These are phyloP conservation scores for Melanotus villosus DNA, from an alignment of 2,888 invertebrate genomes.

Conservation along the genomic window DNA sequence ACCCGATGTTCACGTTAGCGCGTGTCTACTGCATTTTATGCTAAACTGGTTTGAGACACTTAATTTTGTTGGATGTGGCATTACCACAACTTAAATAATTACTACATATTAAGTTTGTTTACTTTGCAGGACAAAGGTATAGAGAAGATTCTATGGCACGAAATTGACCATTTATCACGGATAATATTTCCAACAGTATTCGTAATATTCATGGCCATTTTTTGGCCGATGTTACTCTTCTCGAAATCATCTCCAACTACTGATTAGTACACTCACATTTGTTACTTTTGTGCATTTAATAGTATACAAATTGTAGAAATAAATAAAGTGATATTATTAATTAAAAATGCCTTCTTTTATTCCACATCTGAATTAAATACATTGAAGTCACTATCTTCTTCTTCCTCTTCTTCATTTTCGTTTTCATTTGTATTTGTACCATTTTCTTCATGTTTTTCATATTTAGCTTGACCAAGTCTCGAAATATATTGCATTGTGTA, in stretches of 20 bases:
- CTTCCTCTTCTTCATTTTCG: constrained; percentile 54
- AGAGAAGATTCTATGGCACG: constrained; percentile 82
- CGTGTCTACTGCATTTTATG: no score
- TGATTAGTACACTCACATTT: neutral
- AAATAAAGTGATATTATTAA: constrained; percentile 1
- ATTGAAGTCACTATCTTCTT: constrained; percentile 30
- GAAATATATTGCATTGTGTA: constrained; percentile 82
- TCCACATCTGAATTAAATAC: constrained; percentile 41
- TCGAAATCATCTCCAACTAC: constrained; percentile 51
- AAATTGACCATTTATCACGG: constrained; percentile 84
- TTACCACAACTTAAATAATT: no score
- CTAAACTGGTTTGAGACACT: no score
- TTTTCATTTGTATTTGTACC: constrained; percentile 60
- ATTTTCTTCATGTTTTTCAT: constrained; percentile 58
- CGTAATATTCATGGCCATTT: constrained; percentile 81
- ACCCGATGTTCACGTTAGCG: no score
- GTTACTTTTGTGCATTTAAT: neutral
- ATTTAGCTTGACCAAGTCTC: constrained; percentile 68
- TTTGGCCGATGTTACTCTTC: constrained; percentile 84
- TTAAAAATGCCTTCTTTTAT: neutral
- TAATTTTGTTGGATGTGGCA: no score
- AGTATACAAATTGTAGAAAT: neutral
- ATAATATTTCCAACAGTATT: constrained; percentile 86
- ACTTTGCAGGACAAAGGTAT: constrained; percentile 73
- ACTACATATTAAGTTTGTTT: no score